phyloP scores from a whole-genome alignment of 2,888 invertebrate species.

The Scaptomyza tumidula region DNA sequence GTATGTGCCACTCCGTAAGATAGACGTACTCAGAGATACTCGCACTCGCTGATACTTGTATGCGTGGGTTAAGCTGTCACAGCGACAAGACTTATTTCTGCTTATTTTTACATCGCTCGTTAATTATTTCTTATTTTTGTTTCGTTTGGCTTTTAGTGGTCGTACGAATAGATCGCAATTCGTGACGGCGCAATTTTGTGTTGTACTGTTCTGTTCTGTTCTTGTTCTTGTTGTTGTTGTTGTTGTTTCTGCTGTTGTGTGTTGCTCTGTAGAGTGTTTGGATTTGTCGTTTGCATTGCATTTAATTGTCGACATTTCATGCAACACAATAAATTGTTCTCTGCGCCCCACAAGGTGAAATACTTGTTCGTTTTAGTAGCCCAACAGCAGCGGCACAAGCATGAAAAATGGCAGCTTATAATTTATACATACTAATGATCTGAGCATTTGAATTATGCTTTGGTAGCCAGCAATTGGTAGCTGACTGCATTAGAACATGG shows the following conservation, averaged over 20 bases:
- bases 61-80: constrained; percentile 79
- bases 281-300: constrained; percentile 65
- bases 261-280: constrained; percentile 41
- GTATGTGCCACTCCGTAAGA: constrained; percentile 13
- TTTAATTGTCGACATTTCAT: constrained; percentile 76
- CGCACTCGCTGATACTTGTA: constrained; percentile 19
- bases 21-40: constrained; percentile 18
- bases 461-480: constrained; percentile 4
- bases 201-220: neutral
- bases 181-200: constrained; percentile 66
- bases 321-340: constrained; percentile 68
- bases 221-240: neutral
- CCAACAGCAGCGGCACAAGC: no score
- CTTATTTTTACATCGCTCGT: constrained; percentile 75
- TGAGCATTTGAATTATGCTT: constrained; percentile 38
- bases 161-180: constrained; percentile 55
- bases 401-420: constrained; percentile 10
- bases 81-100: constrained; percentile 76
- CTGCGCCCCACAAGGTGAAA: constrained; percentile 61
- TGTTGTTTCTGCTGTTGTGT: neutral
- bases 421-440: constrained; percentile 33
- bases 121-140: constrained; percentile 31
- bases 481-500: constrained; percentile 12
- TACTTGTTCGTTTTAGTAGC: constrained; percentile 21
- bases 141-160: constrained; percentile 7